Evolutionary conservation across 1,140 invertebrate species (phyloP), one percentile per base, ranked within the genome.

Genomic region (Odontomachus brunneus): DNA sequence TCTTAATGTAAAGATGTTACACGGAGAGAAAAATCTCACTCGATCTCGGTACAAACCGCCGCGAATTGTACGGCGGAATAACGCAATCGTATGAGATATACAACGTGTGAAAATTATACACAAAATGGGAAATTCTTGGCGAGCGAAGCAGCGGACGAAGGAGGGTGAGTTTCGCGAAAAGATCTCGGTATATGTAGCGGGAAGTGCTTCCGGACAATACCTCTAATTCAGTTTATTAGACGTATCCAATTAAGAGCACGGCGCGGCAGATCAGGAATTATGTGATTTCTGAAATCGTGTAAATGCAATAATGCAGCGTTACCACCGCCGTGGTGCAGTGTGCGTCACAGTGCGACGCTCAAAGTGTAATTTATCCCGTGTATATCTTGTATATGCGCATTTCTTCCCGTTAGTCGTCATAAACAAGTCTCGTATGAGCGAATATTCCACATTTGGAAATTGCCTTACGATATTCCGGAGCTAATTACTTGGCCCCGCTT

Each of bases 401-500:
- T 76, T 65, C 60, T 19, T 44, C 19, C 33, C 15, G 51, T 80
- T 80, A 80, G 5, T 69, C 53, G 22, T n/a, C n/a, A n/a, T 59
- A 83, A 86, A 86, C 84, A 85, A 33, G 48, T 38, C 74, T 38
- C 19, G 51, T 38, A 60, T 53, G 69, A 22, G 85, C 48, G 38
- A 44, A 60, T 59, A 55, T 55, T 7, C 24, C 22, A 44, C 15
- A 82, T 72, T 65, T 57, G 44, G 78, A 26, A 66, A 83, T 84
- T 67, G 19, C 65, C 51, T 88, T 49, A 62, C 67, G 80, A 88
- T 72, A 80, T 81, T 88, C 65, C 51, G 51, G 55, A 12, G 33
- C 26, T 86, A 88, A 83, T 89, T 88, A 88, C 66, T 71, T 49
- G 38, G 12, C 48, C 57, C 80, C 73, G 49, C 72, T 38, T 38